A percentile compares a stretch with the other conserved stretches of the same genome.
phyloP scores from a whole-genome alignment of 2,888 invertebrate species.

The Aspidiotus rigidus region DNA sequence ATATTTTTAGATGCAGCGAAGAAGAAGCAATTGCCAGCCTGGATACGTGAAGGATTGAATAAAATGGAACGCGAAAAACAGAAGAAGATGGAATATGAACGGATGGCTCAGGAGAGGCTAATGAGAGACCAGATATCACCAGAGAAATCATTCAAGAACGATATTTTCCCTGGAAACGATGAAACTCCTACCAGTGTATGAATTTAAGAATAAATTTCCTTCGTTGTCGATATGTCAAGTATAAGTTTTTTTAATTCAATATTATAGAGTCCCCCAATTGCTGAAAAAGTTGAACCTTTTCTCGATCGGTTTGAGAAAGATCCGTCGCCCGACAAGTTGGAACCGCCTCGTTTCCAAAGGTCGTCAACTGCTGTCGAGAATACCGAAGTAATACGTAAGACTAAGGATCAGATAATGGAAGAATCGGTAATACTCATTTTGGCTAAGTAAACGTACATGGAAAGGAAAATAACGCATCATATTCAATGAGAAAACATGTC shows the following conservation, averaged over 20 bases:
- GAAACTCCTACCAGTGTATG: no score
- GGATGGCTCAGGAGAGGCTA: conserved; percentile 52
- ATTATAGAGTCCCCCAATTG: no score
- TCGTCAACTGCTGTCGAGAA: background rate
- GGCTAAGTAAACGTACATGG: conserved; percentile 20
- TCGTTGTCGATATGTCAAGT: no score
- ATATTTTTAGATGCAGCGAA: conserved; percentile 64
- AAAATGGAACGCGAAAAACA: conserved; percentile 94
- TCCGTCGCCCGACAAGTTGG: no score
- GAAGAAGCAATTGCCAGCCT: conserved; percentile 84
- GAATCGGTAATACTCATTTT: conserved; percentile 43
- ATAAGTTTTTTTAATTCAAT: no score
- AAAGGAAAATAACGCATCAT: background rate
- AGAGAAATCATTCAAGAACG: background rate
- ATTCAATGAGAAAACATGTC: background rate
- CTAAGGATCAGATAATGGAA: conserved; percentile 54
- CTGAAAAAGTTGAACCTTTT: no score
- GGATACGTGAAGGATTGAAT: conserved; percentile 94
- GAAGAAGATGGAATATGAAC: conserved; percentile 71
- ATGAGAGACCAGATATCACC: conserved; percentile 39
- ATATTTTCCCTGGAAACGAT: no score
- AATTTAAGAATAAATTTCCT: no score
- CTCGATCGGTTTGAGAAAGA: no score
- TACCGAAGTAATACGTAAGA: conserved; percentile 35
- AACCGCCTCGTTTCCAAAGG: no score